These are phyloP conservation scores for Pristionchus fissidentatus DNA, from an alignment of 2,888 invertebrate genomes.

Conservation along the genomic window DNA sequence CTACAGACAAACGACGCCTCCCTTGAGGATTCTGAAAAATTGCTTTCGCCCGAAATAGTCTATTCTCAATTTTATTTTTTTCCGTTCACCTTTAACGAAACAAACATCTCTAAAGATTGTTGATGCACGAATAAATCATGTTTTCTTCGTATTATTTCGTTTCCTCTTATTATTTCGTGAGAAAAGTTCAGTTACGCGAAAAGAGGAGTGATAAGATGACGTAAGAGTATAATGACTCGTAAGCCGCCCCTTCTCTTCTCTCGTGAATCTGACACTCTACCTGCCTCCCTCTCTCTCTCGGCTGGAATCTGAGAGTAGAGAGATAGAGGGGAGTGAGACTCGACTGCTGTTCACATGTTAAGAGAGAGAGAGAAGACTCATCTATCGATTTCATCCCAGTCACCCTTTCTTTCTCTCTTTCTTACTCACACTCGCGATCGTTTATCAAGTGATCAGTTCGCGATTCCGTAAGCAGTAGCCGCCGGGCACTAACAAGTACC, in stretches of 20 bases:
- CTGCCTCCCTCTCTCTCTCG: no score
- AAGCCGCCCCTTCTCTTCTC: slow-evolving; percentile 16
- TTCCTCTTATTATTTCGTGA: neutral
- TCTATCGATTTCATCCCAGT: slow-evolving; percentile 43
- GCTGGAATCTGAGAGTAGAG: slow-evolving; percentile 29
- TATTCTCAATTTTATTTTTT: neutral
- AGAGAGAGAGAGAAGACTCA: slow-evolving; percentile 41
- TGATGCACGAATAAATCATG: neutral
- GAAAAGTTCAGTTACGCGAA: neutral
- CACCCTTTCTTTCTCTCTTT: slow-evolving; percentile 32
- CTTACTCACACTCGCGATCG: neutral
- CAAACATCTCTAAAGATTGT: neutral
- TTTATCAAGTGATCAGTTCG: slow-evolving; percentile 2
- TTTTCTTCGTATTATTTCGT: no score
- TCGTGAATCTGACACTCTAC: slow-evolving; percentile 40
- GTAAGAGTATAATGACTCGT: slow-evolving; percentile 26
- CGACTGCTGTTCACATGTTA: slow-evolving; percentile 42
- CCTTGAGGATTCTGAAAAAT: neutral
- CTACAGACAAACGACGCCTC: no score
- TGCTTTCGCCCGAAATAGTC: neutral
- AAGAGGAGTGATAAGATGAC: slow-evolving; percentile 3
- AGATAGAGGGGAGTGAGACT: slow-evolving; percentile 39
- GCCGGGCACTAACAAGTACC: neutral
- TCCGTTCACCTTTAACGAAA: neutral
- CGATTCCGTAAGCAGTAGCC: neutral